Conservation (phyloP, 2,797 vertebrate species). For the Monodelphis domestica region DNA sequence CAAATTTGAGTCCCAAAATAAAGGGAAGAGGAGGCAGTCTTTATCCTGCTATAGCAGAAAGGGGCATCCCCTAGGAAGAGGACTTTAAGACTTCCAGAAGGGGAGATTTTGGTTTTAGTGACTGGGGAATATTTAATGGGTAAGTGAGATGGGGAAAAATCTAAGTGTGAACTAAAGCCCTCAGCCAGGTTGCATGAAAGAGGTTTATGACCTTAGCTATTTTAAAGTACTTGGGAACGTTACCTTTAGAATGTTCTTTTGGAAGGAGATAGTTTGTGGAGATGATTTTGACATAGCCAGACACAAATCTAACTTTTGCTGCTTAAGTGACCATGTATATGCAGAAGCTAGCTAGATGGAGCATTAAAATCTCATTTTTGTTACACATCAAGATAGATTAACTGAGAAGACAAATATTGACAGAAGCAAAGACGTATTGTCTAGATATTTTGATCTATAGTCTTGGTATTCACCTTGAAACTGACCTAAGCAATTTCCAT, state of each 20-base stretch:
- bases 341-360: constrained; percentile 43
- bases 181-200: not conserved
- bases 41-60: not conserved
- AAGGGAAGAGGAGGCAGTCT: not conserved
- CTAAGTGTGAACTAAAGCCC: not conserved
- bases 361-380: constrained; percentile 58
- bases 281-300: constrained; percentile 69
- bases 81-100: not conserved
- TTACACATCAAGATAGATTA: constrained; percentile 55
- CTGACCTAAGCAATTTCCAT: not conserved
- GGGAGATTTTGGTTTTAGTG: not conserved
- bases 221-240: constrained; percentile 49
- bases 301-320: constrained; percentile 64
- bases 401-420: constrained; percentile 67
- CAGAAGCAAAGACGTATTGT: constrained; percentile 40
- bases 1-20: not conserved
- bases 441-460: constrained; percentile 62
- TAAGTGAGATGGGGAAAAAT: not conserved
- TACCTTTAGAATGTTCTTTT: constrained; percentile 63
- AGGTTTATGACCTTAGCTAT: not conserved
- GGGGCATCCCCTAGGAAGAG: not conserved
- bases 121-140: not conserved
- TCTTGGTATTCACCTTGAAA: constrained; percentile 54
- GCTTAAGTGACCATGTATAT: constrained; percentile 57
- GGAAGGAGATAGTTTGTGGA: constrained; percentile 30